Percentiles rank a stretch among this genome's conserved stretches.
These are phyloP conservation scores for Erebia palarica DNA, from an alignment of 2,888 invertebrate species.

Conservation along the genomic window DNA sequence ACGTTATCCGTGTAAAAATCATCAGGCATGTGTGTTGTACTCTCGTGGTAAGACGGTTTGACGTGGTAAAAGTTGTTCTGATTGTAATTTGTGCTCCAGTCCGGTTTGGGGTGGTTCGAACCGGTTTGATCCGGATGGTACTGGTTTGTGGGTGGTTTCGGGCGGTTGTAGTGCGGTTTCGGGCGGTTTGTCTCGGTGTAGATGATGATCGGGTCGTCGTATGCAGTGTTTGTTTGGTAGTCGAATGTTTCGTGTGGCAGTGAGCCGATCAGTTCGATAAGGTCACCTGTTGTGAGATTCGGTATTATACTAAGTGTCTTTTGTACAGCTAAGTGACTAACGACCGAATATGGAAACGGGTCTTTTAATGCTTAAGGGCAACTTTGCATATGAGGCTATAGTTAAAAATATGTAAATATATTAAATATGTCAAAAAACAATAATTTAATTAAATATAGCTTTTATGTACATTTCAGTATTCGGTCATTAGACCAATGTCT, in stretches of 20 bases:
- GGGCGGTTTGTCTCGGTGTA: constrained; percentile 70
- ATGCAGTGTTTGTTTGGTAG: constrained; percentile 71
- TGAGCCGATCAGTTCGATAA: constrained; percentile 77
- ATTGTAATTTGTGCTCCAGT: constrained; percentile 57
- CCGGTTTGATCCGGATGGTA: constrained; percentile 49
- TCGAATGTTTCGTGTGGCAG: constrained; percentile 77
- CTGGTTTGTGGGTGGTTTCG: constrained; percentile 51
- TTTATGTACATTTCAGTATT: too few species aligned
- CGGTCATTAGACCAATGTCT: too few species aligned
- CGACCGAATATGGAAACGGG: too few species aligned
- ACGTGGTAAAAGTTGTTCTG: constrained; percentile 71
- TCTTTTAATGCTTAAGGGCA: too few species aligned
- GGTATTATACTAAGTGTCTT: constrained; percentile 16
- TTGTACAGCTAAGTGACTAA: too few species aligned
- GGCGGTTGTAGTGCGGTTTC: constrained; percentile 49
- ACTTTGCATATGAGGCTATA: too few species aligned
- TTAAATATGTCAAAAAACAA: too few species aligned
- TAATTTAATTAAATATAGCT: too few species aligned
- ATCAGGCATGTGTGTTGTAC: constrained; percentile 61
- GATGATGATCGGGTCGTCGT: constrained; percentile 74
- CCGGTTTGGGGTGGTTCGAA: constrained; percentile 55
- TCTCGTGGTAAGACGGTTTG: constrained; percentile 77
- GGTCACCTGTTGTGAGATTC: constrained; percentile 72
- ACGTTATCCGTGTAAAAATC: constrained; percentile 57
- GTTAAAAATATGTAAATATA: too few species aligned